These are phyloP conservation scores for Palythoa caribaeorum DNA, from an alignment of 92 coral and sea anemone species.

Conservation along the genomic window DNA sequence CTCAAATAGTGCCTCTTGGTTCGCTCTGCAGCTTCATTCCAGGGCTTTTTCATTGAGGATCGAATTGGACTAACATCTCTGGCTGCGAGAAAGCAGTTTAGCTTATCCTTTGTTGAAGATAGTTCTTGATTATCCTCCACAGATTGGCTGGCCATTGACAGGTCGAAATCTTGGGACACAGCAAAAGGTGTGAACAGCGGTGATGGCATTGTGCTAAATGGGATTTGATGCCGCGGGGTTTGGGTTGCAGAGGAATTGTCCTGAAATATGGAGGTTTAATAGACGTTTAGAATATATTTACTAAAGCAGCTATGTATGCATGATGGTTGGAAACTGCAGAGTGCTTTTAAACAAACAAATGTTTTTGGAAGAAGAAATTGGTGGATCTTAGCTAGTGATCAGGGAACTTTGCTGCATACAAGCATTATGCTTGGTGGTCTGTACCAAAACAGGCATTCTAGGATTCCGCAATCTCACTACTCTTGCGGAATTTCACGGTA, in stretches of 20 bases:
- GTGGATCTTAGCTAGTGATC: not conserved
- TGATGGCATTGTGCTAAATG: conserved; percentile 22
- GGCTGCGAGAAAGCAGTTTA: conserved; percentile 57
- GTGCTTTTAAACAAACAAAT: not conserved
- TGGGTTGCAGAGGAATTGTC: conserved; percentile 29
- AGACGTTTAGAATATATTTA: not conserved
- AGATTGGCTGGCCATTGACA: conserved; percentile 38
- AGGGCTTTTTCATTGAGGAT: conserved; percentile 37
- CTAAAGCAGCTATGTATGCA: not conserved
- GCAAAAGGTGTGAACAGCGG: conserved; percentile 31
- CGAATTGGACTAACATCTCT: conserved; percentile 65
- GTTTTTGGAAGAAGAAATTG: not conserved
- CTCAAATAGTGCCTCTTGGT: conserved; percentile 55
- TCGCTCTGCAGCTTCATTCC: conserved; percentile 59
- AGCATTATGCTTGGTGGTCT: not conserved
- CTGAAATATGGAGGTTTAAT: conserved; percentile 10
- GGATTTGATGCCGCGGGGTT: conserved; percentile 37
- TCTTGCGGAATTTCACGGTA: not conserved
- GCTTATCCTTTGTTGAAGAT: conserved; percentile 40
- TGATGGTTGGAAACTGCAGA: not conserved
- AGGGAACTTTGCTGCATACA: not conserved
- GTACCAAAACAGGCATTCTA: not conserved
- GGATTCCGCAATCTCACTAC: not conserved
- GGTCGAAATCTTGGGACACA: conserved; percentile 39
- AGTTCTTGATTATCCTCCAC: conserved; percentile 30